Evolutionary conservation across 2,888 invertebrate genomes (phyloP).

Genomic region (Augiades crinisus): DNA sequence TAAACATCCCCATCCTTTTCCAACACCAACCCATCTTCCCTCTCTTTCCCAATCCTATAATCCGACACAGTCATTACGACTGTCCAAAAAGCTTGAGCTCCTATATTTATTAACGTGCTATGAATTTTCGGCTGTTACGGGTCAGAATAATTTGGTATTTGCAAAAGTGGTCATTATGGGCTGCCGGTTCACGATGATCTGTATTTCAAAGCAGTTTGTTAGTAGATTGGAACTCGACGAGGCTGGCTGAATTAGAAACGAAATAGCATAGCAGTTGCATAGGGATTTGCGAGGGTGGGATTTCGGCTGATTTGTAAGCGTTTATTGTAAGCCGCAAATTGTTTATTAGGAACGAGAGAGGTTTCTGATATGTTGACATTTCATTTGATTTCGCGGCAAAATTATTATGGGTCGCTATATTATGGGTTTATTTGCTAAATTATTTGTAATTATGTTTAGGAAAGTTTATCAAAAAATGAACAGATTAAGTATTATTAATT

Average conservation of each 20-base stretch:
- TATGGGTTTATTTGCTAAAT: background rate
- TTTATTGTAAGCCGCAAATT: constrained; percentile 35
- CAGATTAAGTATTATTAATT: too few species aligned
- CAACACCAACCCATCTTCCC: background rate
- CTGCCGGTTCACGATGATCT: background rate
- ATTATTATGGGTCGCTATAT: background rate
- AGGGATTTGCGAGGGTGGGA: constrained; percentile 1
- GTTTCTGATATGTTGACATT: constrained; percentile 33
- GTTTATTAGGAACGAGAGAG: constrained; percentile 32
- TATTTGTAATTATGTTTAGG: background rate
- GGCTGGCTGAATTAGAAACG: constrained; percentile 1
- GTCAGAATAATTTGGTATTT: constrained; percentile 19
- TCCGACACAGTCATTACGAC: constrained; percentile 22
- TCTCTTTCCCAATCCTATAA: constrained; percentile 28
- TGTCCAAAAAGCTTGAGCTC: constrained; percentile 15
- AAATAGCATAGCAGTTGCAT: constrained; percentile 17
- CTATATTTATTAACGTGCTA: constrained; percentile 1
- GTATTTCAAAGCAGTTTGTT: background rate
- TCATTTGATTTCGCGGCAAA: constrained; percentile 29
- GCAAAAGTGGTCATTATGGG: constrained; percentile 23
- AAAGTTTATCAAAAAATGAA: too few species aligned
- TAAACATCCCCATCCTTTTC: constrained; percentile 10
- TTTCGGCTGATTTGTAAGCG: constrained; percentile 23
- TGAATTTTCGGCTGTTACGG: constrained; percentile 15
- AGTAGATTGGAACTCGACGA: background rate